Evolutionary conservation across 2,888 invertebrate genomes (phyloP), one percentile per base, ranked within the genome.

Genomic region (Amphipoea lucens): DNA sequence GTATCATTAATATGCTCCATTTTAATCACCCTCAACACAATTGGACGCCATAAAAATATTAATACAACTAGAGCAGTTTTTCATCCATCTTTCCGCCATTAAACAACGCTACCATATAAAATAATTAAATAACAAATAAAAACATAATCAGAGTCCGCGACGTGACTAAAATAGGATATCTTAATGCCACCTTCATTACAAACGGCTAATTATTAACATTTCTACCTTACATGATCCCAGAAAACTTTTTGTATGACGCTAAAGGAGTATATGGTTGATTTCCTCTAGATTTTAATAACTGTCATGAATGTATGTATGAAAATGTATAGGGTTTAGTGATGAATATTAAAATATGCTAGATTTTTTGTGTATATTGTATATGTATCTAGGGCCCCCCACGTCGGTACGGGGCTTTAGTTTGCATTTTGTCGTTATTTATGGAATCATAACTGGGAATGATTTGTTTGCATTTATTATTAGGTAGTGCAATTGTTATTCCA

Each of bases 261-360:
- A 74, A 66, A 83, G 65, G 68, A 83, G 40, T 60, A 42, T 72
- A 86, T 74, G 80, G 80, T 83, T 85, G 76, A 54, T 71, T 86
- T 81, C 76, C 80, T 77, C 36, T 86, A 40, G 45, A 83, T 74
- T 83, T 69, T 79, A 86, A 83, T 80, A 86, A 78, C 81, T 86
- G 83, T 73, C 86, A 80, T 85, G 83, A 65, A 85, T 85, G 60
- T 75, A 85, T 86, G 85, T 85, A 85, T 85, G 82, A 79, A 84
- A 84, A 78, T 81, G 70, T 75, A 86, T 75, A 48, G 74, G 54
- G 68, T 74, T 86, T 79, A 74, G 54, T 84, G 68, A 85, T 85
- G 86, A 85, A 86, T 85, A 79, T 74, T 80, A 77, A 85, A 83
- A 86, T 85, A 54, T 77, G 74, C 75, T 62, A 4, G 20, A 57